These are phyloP conservation scores for Ameiurus melas DNA, from an alignment of 2,113 vertebrate species.

Conservation along the genomic window DNA sequence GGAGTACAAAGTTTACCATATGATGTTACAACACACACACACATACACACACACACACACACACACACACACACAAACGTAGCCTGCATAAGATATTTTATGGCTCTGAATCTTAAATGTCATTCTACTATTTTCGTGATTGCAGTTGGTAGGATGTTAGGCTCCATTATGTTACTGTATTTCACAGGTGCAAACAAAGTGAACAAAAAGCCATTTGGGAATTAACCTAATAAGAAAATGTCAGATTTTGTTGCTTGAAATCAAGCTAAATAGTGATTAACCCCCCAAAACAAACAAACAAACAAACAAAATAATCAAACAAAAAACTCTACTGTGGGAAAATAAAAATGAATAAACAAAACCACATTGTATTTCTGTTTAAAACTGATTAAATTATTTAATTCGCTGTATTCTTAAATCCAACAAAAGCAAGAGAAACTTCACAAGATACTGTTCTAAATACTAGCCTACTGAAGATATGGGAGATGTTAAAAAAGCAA, in stretches of 20 bases:
- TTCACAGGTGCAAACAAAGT: not conserved
- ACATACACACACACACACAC: not conserved
- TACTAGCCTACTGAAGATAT: too few relatives aligned
- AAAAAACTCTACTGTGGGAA: not conserved
- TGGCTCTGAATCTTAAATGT: not conserved
- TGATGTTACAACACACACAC: not conserved
- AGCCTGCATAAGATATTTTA: not conserved
- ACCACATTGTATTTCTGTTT: not conserved
- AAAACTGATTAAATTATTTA: not conserved
- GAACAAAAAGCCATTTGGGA: not conserved
- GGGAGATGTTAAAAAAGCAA: not conserved
- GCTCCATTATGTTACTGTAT: not conserved
- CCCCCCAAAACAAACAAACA: too few relatives aligned
- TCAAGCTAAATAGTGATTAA: not conserved
- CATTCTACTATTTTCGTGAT: not conserved
- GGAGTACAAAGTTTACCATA: not conserved
- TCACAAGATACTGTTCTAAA: not conserved
- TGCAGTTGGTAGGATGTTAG: not conserved
- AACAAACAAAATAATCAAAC: too few relatives aligned
- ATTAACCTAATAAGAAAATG: not conserved
- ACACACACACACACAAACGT: not conserved
- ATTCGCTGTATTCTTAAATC: not conserved
- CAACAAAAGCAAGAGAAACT: not conserved
- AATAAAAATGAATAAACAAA: not conserved
- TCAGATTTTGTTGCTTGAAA: not conserved